Conservation (phyloP, 2,113 vertebrate species). For the Nanorana parkeri region DNA sequence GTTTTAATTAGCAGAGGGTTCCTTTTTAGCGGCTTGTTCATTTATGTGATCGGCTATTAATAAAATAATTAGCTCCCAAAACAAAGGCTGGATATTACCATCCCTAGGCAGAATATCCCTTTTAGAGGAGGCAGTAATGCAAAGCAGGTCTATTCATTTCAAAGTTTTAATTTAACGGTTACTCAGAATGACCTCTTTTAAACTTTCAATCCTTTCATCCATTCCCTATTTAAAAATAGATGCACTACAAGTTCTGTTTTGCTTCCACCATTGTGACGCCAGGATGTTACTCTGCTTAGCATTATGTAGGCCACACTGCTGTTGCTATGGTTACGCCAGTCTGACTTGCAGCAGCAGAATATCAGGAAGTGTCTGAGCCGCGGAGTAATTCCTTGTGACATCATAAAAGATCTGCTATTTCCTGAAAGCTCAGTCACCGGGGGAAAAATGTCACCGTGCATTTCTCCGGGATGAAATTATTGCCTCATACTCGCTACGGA, state of each 20-base stretch:
- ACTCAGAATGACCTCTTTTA: neutral
- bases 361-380: conserved; percentile 53
- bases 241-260: neutral
- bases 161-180: neutral
- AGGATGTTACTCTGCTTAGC: neutral
- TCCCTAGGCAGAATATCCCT: too few species aligned
- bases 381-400: conserved; percentile 67
- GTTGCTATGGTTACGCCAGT: conserved; percentile 34
- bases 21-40: too few species aligned
- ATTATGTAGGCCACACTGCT: conserved; percentile 37
- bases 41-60: too few species aligned
- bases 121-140: too few species aligned
- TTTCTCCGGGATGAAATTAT: conserved; percentile 17
- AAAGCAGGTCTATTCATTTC: neutral
- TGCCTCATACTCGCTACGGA: neutral
- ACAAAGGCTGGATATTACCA: too few species aligned
- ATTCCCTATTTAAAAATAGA: conserved; percentile 1
- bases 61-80: too few species aligned
- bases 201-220: neutral
- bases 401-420: conserved; percentile 58
- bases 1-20: too few species aligned
- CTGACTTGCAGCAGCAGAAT: conserved; percentile 16
- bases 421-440: neutral
- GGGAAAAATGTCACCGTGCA: conserved; percentile 29
- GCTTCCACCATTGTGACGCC: neutral